A percentile compares a stretch with the other conserved stretches of the same genome.
Evolutionary conservation across 2,113 vertebrate species (phyloP).

Genomic region (Antennarius striatus): DNA sequence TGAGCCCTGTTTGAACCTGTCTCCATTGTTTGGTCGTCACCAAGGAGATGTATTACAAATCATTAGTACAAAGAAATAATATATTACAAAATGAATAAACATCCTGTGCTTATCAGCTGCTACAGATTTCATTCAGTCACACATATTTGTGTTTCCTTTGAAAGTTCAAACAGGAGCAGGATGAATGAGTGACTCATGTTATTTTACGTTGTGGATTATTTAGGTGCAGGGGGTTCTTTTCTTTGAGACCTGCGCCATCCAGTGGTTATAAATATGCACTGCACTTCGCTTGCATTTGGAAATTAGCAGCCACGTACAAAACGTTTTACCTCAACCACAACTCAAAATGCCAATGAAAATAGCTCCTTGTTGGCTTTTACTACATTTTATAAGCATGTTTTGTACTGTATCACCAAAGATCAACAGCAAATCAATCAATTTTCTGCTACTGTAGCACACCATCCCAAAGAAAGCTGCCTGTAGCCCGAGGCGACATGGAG

Average conservation of each 20-base stretch:
- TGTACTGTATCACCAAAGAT: not conserved
- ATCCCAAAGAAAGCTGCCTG: too few species aligned
- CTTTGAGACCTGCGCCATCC: constrained; percentile 51
- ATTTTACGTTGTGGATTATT: not conserved
- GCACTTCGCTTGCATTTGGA: not conserved
- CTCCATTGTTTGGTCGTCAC: constrained; percentile 51
- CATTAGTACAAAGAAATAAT: constrained; percentile 39
- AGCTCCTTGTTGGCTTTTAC: too few species aligned
- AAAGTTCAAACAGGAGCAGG: not conserved
- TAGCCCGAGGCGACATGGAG: too few species aligned
- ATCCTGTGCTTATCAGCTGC: constrained; percentile 5
- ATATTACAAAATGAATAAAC: constrained; percentile 2
- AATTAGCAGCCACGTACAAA: not conserved
- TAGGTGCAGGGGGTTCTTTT: constrained; percentile 1
- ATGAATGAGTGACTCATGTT: too few species aligned
- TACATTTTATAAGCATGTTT: too few species aligned
- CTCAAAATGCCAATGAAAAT: too few species aligned
- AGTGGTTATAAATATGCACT: constrained; percentile 24
- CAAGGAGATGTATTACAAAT: constrained; percentile 62
- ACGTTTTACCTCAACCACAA: too few species aligned
- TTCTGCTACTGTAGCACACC: too few species aligned
- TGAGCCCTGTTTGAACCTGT: constrained; percentile 49
- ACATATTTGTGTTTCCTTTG: not conserved
- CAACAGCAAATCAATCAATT: not conserved
- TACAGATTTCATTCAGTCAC: constrained; percentile 16